A percentile compares a stretch with the other conserved stretches of the same genome.
Conservation (phyloP, 1,140 invertebrate species). For the Tetramorium parvispinum region DNA sequence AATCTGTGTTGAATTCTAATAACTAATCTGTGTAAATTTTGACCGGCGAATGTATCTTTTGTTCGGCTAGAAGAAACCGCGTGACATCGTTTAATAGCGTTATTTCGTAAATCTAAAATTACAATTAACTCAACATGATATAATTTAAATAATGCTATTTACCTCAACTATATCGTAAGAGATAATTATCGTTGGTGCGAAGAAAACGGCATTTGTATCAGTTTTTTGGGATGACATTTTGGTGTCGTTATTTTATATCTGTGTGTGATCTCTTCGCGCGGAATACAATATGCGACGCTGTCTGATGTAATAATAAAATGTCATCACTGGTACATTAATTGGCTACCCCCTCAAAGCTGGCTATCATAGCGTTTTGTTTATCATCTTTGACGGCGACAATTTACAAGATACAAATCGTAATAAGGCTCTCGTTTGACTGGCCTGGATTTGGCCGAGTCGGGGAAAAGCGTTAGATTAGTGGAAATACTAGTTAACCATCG, state of each 20-base stretch:
- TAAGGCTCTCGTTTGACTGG: constrained; percentile 20
- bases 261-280: constrained; percentile 55
- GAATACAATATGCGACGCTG: constrained; percentile 73
- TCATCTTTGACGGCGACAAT: constrained; percentile 21
- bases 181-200: constrained; percentile 1
- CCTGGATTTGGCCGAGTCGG: constrained; percentile 14
- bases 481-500: constrained; percentile 26
- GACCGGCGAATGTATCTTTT: not conserved
- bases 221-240: constrained; percentile 40
- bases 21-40: not conserved
- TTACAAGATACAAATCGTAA: constrained; percentile 41
- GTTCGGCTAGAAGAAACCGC: constrained; percentile 1
- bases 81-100: constrained; percentile 22
- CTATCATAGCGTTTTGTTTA: constrained; percentile 17
- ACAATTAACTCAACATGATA: constrained; percentile 1
- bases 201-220: constrained; percentile 13
- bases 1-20: not conserved
- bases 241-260: constrained; percentile 41
- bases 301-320: constrained; percentile 83
- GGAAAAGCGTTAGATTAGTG: constrained; percentile 30
- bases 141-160: constrained; percentile 38
- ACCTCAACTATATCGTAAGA: not conserved
- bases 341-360: not conserved
- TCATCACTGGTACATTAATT: constrained; percentile 75
- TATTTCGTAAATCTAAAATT: constrained; percentile 26